Base-by-base conservation (phyloP, 2,797 vertebrate genomes). In the Forpus xanthops region DNA sequence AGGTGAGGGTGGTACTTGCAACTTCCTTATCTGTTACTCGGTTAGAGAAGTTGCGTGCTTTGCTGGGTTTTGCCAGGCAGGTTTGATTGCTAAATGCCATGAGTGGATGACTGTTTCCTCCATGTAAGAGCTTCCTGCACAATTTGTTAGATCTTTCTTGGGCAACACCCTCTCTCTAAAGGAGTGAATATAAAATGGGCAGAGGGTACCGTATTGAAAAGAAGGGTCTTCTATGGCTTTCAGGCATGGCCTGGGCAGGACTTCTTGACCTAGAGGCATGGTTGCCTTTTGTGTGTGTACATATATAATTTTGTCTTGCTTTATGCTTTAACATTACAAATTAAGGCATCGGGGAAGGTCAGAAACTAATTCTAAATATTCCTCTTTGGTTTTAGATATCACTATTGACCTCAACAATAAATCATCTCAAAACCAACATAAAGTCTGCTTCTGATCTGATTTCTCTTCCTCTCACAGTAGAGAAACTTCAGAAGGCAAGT, bases 401-500 rank as follows among this genome's bases (percentile, higher is more conserved):
- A 70, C 91, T 98, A 37, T 98, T 99, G 96, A 99, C 98, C 94
- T 98, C 98, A 86, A 98, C 98, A 72, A 98, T 99, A 66, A 99
- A 97, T 97, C 98, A 99, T 96, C 98, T 99, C 84, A 99, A 99
- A 98, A 97, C 97, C 95, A 99, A 98, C 93, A 97, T 99, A 66
- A 99, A 99, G 96, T 99, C 99, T 12, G 99, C 99, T 35, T 98
- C 99, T 55, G 99, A 99, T 96, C 96, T 99, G 94, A 98, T 99
- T 93, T 98, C 97, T 94, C 98, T 99, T 88, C 99, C 99, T 25
- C 94, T 98, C 42, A 99, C 98, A 33, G 98, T 99, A 19, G 99
- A 99, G 96, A 99, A 99, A 81, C 99, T 99, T 93, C 99, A 99
- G 94, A 99, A 99, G 98, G 99, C 99, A 96, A 95, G 96, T 95